phyloP scores from a whole-genome alignment of 2,888 invertebrate genomes.

The Arctia plantaginis region DNA sequence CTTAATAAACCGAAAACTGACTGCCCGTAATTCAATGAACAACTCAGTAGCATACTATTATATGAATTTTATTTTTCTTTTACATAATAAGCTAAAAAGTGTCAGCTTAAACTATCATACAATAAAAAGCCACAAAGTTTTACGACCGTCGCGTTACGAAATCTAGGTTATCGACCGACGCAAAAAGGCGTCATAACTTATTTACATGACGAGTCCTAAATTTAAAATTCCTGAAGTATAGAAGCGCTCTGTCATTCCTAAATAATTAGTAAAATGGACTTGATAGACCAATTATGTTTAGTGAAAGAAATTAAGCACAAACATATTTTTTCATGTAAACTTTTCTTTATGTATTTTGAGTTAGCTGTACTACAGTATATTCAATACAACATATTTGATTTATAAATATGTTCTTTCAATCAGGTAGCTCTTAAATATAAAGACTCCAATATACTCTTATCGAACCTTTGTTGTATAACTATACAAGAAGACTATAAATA shows the following conservation, averaged over 20 bases:
- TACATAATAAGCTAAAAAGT: not conserved
- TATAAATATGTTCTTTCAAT: not conserved
- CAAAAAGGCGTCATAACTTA: conserved; percentile 54
- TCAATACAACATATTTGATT: not conserved
- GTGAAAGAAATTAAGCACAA: not conserved
- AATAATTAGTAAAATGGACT: not conserved
- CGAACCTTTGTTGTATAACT: not conserved
- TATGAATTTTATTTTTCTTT: too few relatives aligned
- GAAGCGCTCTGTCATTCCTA: not conserved
- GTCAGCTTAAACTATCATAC: not conserved
- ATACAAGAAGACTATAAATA: not conserved
- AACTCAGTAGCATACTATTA: too few relatives aligned
- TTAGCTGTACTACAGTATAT: not conserved
- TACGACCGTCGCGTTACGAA: conserved; percentile 29
- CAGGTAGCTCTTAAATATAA: too few relatives aligned
- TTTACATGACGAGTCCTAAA: conserved; percentile 52
- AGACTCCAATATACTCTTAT: not conserved
- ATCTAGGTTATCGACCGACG: conserved; percentile 45
- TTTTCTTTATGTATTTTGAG: not conserved
- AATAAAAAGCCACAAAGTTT: conserved; percentile 8
- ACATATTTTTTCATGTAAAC: not conserved
- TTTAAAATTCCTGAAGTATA: not conserved
- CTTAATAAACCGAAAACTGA: too few relatives aligned
- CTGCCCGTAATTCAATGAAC: too few relatives aligned
- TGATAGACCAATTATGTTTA: not conserved